These are phyloP conservation scores for Aurelia sp. DNA, from an alignment of 30 jellyfish, hydroid and myxozoan species.

Conservation along the genomic window DNA sequence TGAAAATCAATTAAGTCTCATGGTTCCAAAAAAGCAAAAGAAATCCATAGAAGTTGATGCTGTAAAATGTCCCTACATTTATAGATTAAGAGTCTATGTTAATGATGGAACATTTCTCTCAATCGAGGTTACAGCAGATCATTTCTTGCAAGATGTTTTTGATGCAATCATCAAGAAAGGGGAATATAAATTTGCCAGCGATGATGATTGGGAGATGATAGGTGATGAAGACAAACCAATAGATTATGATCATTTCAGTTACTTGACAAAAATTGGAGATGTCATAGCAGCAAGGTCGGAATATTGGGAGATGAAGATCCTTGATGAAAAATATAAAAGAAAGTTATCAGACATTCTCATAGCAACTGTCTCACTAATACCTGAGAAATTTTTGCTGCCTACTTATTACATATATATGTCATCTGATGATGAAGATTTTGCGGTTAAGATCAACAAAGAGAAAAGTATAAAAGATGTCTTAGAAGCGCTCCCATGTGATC, in stretches of 20 bases:
- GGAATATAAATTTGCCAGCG: background rate
- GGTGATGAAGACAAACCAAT: background rate
- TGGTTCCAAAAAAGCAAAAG: too few relatives aligned
- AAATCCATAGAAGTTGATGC: background rate
- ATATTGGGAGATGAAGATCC: background rate
- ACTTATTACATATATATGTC: background rate
- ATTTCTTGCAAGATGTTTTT: background rate
- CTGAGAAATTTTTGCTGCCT: background rate
- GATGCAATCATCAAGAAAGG: background rate
- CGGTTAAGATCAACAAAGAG: background rate
- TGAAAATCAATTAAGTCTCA: too few relatives aligned
- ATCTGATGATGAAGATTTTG: background rate
- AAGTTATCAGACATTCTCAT: background rate
- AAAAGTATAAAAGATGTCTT: background rate
- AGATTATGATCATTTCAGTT: too few relatives aligned
- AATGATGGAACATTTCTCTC: background rate
- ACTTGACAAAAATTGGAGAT: too few relatives aligned
- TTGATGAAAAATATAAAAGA: background rate
- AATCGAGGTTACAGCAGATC: background rate
- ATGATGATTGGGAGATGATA: background rate
- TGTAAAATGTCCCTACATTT: background rate
- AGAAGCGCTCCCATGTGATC: background rate
- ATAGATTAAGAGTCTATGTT: background rate
- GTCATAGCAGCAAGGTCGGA: background rate
- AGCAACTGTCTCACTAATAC: background rate